Evolutionary conservation across 2,888 invertebrate species (phyloP).

Genomic region (Sarcophaga subvicina): DNA sequence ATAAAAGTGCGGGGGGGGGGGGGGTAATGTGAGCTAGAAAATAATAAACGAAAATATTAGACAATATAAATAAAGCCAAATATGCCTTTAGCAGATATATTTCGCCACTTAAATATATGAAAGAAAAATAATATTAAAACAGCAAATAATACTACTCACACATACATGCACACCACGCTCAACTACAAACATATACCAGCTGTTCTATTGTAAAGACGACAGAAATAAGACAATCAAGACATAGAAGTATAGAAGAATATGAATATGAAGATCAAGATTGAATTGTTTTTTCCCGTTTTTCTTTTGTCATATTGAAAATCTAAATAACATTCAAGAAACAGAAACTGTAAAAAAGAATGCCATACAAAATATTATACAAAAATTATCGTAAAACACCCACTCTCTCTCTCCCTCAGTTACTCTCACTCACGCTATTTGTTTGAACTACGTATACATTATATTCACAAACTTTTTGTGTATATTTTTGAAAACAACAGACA

Average conservation of each 20-base stretch:
- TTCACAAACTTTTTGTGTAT: conserved; percentile 54
- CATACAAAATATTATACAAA: conserved; percentile 53
- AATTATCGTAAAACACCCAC: not conserved
- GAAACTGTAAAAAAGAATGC: conserved; percentile 34
- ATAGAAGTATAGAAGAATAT: not conserved
- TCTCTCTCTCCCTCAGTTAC: not conserved
- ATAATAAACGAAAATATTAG: conserved; percentile 59
- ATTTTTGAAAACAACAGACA: conserved; percentile 8
- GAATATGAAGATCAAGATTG: not conserved
- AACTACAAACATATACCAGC: not conserved
- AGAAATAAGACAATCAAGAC: not conserved
- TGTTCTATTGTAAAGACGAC: no score
- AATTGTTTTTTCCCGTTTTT: conserved; percentile 5
- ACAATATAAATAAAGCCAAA: conserved; percentile 62
- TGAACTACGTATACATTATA: conserved; percentile 12
- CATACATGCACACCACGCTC: not conserved
- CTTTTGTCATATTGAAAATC: conserved; percentile 25
- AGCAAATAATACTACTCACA: not conserved
- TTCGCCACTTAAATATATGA: conserved; percentile 51
- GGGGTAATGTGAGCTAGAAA: not conserved
- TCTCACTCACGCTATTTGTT: not conserved
- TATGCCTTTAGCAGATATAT: conserved; percentile 60
- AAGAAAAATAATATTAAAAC: not conserved
- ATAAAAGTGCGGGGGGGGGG: not conserved
- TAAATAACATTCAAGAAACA: not conserved